Base-by-base conservation (phyloP, 2,888 invertebrate species). In the Hypselothyrea guttata region DNA sequence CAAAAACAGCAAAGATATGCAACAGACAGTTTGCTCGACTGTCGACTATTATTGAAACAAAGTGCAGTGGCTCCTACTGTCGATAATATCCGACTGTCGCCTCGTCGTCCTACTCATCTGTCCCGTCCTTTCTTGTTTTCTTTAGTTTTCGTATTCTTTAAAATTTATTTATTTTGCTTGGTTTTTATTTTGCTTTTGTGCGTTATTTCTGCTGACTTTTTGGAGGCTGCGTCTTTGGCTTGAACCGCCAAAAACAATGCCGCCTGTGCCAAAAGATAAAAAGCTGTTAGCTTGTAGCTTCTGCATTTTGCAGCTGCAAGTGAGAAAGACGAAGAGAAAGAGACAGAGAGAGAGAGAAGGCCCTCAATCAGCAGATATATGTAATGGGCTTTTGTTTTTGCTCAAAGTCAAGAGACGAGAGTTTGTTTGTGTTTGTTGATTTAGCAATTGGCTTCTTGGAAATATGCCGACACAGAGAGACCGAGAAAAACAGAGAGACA, bases 251-350 rank as follows among this genome's bases (percentile, higher is more conserved):
- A 79, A 78, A 79, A 77, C 72, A 77, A 77, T 57, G 76, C 74
- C 76, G 83, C 77, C 77, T 75, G 60, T 71, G 64, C 81, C 76
- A 71, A 74, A 76, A 82, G 82, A 82, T 82, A 84, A 85, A 86
- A 86, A 86, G 86, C 86, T 86, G 86, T 86, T 86, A 86, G 86
- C 84, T 85, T 78, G 86, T 86, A 86, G 86, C 85, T 86, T 86
- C 86, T 86, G 86, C 86, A 85, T 86, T 86, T 86, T 83, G 71
- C 75, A 35, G 59, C 52, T 22, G 44, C 16, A 44, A 7, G 33
- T 4, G 22, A 30, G 11, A 22, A 12, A 2, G 47, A 9, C 13
- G 7, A 8, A 2, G 13, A n/a, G 11, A 22, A 28, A 16, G 8
- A 38, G 51, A 16, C 22, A 0, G 27, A 7, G 48, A 5, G 42